Base-by-base conservation (phyloP, 1,140 invertebrate genomes). In the Phortica variegata region DNA sequence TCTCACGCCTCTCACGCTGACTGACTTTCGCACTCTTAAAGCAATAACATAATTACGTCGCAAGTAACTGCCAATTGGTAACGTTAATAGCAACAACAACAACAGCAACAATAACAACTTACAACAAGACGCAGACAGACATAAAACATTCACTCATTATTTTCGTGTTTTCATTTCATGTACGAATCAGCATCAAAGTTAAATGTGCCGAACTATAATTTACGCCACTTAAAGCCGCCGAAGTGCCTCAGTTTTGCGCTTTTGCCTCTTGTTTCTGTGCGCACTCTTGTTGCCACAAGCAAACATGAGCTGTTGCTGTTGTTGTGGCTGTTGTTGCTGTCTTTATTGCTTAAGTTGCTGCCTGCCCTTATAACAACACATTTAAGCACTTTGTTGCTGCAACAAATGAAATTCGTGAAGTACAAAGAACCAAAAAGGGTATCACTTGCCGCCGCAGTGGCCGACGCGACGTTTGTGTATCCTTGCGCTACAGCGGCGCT, bases 81-180 rank as follows among this genome's bases (percentile, higher is more conserved):
- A 61, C 60, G 54, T 57, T 61, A 60, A 65, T 5, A 41, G 53
- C 56, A 60, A 60, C 49, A 49, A 31, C 49, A 65, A 54, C 54
- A 59, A 57, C 55, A 57, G 39, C 56, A 68, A 43, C 56, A 61
- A 50, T 58, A 50, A 33, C 37, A 53, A 26, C 50, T 21, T 31
- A 17, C 34, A 43, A 17, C 19, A 31, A 52, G 29, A 46, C 52
- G 20, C 54, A 57, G 17, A 42, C 51, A 32, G 46, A 48, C 39
- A 50, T 47, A 58, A 55, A 52, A 48, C 38, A 63, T 62, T 60
- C 49, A 54, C 69, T 73, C 69, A 73, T 73, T 73, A 73, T 66
- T 66, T 59, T 70, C 70, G 69, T 73, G 70, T 73, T 73, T 73
- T 73, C 69, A 70, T 73, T 73, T 73, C 69, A 70, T 73, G 70